Base-by-base conservation (phyloP, 2,113 vertebrate species). In the Tachuris rubrigastra region DNA sequence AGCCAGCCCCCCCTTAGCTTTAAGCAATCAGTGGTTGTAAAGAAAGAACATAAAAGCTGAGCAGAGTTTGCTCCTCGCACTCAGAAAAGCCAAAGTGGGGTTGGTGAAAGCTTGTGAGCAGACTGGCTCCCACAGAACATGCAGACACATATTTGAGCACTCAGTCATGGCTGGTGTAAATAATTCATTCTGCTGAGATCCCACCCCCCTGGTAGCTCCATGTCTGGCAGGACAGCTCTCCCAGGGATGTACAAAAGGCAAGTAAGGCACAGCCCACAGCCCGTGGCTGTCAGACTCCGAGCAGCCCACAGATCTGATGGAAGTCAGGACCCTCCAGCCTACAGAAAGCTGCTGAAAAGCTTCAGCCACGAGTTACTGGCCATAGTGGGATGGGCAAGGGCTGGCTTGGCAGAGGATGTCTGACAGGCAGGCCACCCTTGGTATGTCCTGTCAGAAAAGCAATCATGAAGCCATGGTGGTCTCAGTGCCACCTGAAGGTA, bases 221-320 rank as follows among this genome's bases (percentile, higher is more conserved):
- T 30, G 71, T 60, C 85, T 91, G 79, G 88, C 85, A 90, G 95
- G 90, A 60, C 82, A 44, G 67, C 69, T 87, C 86, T 92, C 78
- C 27, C 14, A 41, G 1, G 9, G 55, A 77, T 30, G 69, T 15
- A 47, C 69, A 41, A 65, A 79, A 80, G 75, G 71, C 79, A 76
- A 77, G n/a, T 6, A 23, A 90, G 52, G 39, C 68, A n/a, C 59
- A 74, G 63, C 60, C 89, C 69, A n/a, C 63, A 35, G 74, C 89
- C 69, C 81, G 73, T 23, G 41, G 85, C 89, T 71, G 85, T 50
- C 44, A 6, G 15, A 9, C 42, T 59, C 7, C 63, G 37, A 44
- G 52, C 58, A 93, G 65, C 73, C 84, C 87, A 28, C 14, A 0
- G 15, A 19, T 12, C 65, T 81, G 93, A 78, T 55, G 50, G 14